Conservation (phyloP, 2,113 vertebrate species). For the Anhinga rufa region DNA sequence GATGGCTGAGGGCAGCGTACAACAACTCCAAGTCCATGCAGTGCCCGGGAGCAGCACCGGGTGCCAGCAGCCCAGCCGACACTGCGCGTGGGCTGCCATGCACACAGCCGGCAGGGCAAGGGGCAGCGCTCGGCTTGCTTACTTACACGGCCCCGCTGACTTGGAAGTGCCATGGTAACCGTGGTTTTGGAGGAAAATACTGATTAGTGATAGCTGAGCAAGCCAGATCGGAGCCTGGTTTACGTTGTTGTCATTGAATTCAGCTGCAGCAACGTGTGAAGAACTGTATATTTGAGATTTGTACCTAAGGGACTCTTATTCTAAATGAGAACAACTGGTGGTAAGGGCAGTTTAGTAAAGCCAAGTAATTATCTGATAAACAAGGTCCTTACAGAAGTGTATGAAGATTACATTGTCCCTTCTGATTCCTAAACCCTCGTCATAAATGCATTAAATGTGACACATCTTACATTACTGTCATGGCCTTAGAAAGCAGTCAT, state of each 20-base stretch:
- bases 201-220: not conserved
- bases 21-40: accelerated
- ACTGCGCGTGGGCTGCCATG: not conserved
- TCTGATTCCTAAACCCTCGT: not conserved
- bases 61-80: not conserved
- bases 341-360: not conserved
- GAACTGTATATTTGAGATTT: not conserved
- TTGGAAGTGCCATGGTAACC: not conserved
- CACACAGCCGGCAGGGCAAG: too few species aligned
- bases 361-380: not conserved
- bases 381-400: not conserved
- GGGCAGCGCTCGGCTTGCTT: not conserved
- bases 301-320: not conserved
- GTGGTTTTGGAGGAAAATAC: not conserved
- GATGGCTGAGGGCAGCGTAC: not conserved
- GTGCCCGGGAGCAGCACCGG: not conserved
- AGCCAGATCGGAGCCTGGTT: not conserved
- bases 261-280: not conserved
- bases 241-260: accelerated
- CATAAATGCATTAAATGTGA: slow-evolving; percentile 2
- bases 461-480: slow-evolving; percentile 2
- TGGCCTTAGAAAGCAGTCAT: not conserved
- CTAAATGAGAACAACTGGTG: not conserved
- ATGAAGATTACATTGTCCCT: not conserved
- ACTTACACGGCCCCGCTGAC: accelerated